phyloP scores from a whole-genome alignment of 2,797 vertebrate genomes.

The Falco rusticolus region DNA sequence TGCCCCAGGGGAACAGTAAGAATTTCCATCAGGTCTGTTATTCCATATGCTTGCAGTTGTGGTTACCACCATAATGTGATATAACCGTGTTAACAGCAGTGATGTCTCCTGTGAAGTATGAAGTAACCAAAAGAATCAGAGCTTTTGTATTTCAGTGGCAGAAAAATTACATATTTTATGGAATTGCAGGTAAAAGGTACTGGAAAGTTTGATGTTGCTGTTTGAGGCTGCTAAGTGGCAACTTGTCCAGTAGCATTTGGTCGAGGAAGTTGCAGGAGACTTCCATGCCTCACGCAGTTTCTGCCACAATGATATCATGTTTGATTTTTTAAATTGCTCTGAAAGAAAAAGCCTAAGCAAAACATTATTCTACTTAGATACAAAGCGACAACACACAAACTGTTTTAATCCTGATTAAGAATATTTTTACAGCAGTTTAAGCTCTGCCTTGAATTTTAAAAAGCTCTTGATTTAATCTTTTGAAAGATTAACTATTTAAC shows the following conservation, averaged over 20 bases:
- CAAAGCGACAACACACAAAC: constrained; percentile 72
- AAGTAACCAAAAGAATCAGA: background rate
- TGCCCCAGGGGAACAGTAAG: background rate
- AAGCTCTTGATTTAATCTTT: constrained; percentile 72
- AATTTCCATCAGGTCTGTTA: background rate
- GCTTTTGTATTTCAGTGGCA: background rate
- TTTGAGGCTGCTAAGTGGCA: background rate
- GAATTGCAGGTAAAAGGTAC: background rate
- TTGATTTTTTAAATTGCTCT: constrained; percentile 50
- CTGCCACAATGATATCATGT: constrained; percentile 14
- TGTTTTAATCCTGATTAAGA: constrained; percentile 78
- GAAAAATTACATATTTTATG: background rate
- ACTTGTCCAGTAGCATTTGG: background rate
- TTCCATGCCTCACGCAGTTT: background rate
- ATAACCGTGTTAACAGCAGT: background rate
- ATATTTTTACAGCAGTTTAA: constrained; percentile 74
- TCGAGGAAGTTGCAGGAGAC: constrained; percentile 11
- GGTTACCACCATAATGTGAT: too few relatives aligned
- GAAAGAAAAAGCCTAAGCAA: constrained; percentile 73
- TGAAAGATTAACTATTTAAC: constrained; percentile 70
- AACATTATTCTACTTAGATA: constrained; percentile 66
- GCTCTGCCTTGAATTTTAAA: constrained; percentile 77
- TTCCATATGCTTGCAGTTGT: background rate
- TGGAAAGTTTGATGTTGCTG: background rate
- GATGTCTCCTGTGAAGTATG: background rate